phyloP scores from a whole-genome alignment of 2,888 invertebrate genomes.

The Lithophane socia region DNA sequence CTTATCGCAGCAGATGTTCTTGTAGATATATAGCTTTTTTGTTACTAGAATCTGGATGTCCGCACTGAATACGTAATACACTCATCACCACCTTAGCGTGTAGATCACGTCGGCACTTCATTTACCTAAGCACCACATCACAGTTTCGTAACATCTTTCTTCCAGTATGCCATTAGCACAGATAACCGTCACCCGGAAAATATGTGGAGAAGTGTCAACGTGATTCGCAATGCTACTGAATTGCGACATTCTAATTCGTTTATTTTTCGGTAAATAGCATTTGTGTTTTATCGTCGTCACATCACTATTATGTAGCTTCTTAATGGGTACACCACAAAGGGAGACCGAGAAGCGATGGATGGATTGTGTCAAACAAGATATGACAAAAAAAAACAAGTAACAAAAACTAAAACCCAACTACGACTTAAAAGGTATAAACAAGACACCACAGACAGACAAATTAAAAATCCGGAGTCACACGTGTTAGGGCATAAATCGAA shows the following conservation, averaged over 20 bases:
- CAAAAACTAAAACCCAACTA: too few relatives aligned
- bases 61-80: slow-evolving; percentile 47
- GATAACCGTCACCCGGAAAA: slow-evolving; percentile 45
- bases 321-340: not conserved
- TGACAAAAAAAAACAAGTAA: too few relatives aligned
- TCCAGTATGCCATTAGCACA: slow-evolving; percentile 61
- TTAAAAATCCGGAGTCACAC: too few relatives aligned
- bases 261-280: not conserved
- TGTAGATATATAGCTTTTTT: slow-evolving; percentile 12
- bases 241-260: slow-evolving; percentile 34
- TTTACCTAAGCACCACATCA: slow-evolving; percentile 63
- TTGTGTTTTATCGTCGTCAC: not conserved
- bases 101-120: slow-evolving; percentile 47
- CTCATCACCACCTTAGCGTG: slow-evolving; percentile 26
- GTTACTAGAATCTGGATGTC: slow-evolving; percentile 9
- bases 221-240: slow-evolving; percentile 16
- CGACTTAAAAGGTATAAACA: too few relatives aligned
- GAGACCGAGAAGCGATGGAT: not conserved
- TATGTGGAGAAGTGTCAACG: slow-evolving; percentile 48
- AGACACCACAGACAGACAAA: too few relatives aligned
- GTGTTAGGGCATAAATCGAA: too few relatives aligned
- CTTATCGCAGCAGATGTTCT: slow-evolving; percentile 1
- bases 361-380: not conserved
- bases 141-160: slow-evolving; percentile 66
- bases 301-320: slow-evolving; percentile 8